phyloP scores from a whole-genome alignment of 2,888 invertebrate genomes.

The Oscheius sp. region DNA sequence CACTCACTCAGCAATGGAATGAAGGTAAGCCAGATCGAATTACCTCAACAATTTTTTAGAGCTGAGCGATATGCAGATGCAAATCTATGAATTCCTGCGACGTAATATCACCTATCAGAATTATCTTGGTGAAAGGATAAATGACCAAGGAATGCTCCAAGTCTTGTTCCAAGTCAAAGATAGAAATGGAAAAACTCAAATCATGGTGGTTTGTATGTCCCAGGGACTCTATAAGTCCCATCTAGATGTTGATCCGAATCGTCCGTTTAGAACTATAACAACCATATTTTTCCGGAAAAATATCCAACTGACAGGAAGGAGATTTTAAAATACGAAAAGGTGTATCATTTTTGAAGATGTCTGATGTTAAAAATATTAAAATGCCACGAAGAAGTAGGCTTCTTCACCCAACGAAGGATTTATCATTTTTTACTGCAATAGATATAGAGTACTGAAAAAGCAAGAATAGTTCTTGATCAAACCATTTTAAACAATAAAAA shows the following conservation, averaged over 20 bases:
- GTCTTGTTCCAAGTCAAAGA: neutral
- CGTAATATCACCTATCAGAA: neutral
- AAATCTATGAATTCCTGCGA: neutral
- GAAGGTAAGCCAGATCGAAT: too few species aligned
- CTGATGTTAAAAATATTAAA: too few species aligned
- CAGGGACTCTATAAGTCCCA: neutral
- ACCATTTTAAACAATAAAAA: conserved; percentile 24
- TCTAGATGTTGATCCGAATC: neutral
- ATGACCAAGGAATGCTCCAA: neutral
- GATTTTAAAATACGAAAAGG: too few species aligned
- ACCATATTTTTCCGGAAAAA: conserved; percentile 8
- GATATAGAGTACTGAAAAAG: too few species aligned
- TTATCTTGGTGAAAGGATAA: neutral
- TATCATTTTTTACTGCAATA: too few species aligned
- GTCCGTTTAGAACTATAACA: conserved; percentile 2
- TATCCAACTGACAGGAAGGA: too few species aligned
- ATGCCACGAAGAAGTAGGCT: too few species aligned
- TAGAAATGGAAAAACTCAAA: neutral
- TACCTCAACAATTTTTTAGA: too few species aligned
- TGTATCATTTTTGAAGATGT: too few species aligned
- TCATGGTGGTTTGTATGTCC: conserved; percentile 11
- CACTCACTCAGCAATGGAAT: too few species aligned
- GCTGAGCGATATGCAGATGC: neutral
- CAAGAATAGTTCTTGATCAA: too few species aligned
- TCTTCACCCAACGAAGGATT: too few species aligned